These are phyloP conservation scores for Drosophila parabipectinata DNA, from an alignment of 1,140 invertebrate genomes.

Conservation along the genomic window DNA sequence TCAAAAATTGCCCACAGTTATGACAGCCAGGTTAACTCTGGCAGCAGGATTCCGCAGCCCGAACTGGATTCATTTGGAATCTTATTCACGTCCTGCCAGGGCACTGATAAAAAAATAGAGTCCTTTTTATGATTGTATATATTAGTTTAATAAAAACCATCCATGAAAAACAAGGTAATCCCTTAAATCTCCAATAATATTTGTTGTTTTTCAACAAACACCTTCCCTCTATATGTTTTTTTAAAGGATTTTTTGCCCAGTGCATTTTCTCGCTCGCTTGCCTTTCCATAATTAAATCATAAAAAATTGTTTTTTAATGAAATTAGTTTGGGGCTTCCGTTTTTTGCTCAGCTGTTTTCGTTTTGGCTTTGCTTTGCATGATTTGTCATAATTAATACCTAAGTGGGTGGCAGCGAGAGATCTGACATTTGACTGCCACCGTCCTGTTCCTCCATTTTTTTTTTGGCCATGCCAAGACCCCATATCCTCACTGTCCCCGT, in stretches of 20 bases:
- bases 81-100: slow-evolving; percentile 21
- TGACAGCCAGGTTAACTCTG: slow-evolving; percentile 49
- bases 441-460: background rate
- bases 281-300: slow-evolving; percentile 50
- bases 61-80: slow-evolving; percentile 33
- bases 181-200: background rate
- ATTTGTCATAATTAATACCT: slow-evolving; percentile 75
- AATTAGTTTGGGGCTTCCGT: slow-evolving; percentile 35
- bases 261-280: slow-evolving; percentile 26
- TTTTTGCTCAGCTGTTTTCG: slow-evolving; percentile 27
- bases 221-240: too few species aligned
- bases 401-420: slow-evolving; percentile 17
- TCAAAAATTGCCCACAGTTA: slow-evolving; percentile 79
- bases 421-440: slow-evolving; percentile 49
- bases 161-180: background rate
- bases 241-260: background rate
- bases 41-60: slow-evolving; percentile 28
- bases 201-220: too few species aligned
- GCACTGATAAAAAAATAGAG: slow-evolving; percentile 11
- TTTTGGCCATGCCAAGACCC: slow-evolving; percentile 1
- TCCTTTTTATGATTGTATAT: background rate
- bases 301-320: slow-evolving; percentile 70
- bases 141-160: too few species aligned
- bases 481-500: background rate
- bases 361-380: slow-evolving; percentile 53